Percentiles rank a stretch among this genome's conserved stretches.
Conservation (phyloP, 2,113 vertebrate species). For the Vicugna pacos region DNA sequence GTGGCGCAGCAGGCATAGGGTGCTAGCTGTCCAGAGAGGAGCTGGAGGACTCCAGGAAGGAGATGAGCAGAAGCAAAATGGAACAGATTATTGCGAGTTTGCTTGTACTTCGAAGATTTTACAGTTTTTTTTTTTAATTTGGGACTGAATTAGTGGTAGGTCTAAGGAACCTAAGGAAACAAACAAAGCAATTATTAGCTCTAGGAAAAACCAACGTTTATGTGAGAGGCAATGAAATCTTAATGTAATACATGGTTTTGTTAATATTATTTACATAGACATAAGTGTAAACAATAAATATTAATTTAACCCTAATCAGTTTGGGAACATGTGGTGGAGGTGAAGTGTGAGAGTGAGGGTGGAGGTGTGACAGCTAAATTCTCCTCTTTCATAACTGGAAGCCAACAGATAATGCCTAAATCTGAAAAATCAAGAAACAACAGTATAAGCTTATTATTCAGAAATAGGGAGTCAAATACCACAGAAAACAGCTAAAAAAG, state of each 20-base stretch:
- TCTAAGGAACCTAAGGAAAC: not conserved
- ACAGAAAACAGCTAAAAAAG: not conserved
- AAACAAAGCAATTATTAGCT: not conserved
- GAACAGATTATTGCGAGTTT: not conserved
- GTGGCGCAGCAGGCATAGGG: too few species aligned
- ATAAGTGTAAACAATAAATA: not conserved
- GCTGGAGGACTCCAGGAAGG: not conserved
- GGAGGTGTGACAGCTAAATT: not conserved
- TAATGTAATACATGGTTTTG: not conserved
- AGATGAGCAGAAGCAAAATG: not conserved
- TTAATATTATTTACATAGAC: not conserved
- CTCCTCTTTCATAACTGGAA: constrained; percentile 33
- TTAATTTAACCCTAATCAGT: not conserved
- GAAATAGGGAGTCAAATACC: not conserved
- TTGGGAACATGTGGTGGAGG: not conserved
- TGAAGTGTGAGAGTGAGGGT: not conserved
- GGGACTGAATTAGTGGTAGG: not conserved
- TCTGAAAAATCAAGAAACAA: not conserved
- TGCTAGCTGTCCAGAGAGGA: not conserved
- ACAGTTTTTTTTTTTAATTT: not conserved
- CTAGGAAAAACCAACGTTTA: not conserved
- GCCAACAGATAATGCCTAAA: not conserved
- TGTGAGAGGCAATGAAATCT: not conserved
- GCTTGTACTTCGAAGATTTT: not conserved
- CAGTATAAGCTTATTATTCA: not conserved